Evolutionary conservation across 2,797 vertebrate species (phyloP).

Genomic region (Pseudochirops cupreus): DNA sequence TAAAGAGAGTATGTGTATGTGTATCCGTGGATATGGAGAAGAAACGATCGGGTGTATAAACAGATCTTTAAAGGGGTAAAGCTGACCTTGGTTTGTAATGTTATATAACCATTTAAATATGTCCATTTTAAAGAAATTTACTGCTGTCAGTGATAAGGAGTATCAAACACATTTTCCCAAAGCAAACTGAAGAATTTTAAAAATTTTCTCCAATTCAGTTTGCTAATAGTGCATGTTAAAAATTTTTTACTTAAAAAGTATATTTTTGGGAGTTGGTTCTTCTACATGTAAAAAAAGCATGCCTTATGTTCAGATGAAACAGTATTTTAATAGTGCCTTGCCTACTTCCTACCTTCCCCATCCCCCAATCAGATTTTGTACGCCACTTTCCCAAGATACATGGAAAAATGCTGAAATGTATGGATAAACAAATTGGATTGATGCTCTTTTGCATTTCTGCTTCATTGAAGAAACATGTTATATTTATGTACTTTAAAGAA

Average conservation of each 20-base stretch:
- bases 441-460: constrained; percentile 60
- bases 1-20: accelerated
- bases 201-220: constrained; percentile 72
- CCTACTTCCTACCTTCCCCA: background rate
- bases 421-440: constrained; percentile 51
- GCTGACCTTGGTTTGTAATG: constrained; percentile 39
- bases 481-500: constrained; percentile 61
- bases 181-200: constrained; percentile 23
- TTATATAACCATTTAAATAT: constrained; percentile 39
- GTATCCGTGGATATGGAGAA: background rate
- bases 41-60: background rate
- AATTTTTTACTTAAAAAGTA: constrained; percentile 65
- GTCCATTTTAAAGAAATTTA: constrained; percentile 67
- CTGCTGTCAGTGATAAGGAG: constrained; percentile 61
- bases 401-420: constrained; percentile 39
- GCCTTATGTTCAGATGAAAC: constrained; percentile 53
- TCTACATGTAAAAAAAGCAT: constrained; percentile 45
- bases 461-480: constrained; percentile 71
- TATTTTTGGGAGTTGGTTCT: constrained; percentile 62
- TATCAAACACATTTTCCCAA: constrained; percentile 67
- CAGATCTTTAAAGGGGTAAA: constrained; percentile 27
- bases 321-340: constrained; percentile 59
- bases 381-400: constrained; percentile 58
- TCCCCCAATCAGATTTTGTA: constrained; percentile 50
- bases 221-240: constrained; percentile 66